Base-by-base conservation (phyloP, 2,888 invertebrate species). In the Drosophila suboccidentalis region DNA sequence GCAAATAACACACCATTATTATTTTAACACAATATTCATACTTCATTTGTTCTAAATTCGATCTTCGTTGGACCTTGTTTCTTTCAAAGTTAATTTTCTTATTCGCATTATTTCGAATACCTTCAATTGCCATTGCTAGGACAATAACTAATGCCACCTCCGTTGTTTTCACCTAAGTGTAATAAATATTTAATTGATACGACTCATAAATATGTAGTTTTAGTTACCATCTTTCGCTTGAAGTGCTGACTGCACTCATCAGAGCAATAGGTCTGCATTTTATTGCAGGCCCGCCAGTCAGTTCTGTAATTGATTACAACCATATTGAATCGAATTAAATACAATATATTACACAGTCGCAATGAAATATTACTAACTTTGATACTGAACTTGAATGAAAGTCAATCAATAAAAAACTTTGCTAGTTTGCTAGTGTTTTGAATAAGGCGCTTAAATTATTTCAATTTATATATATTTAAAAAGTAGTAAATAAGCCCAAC, bases 1-100 rank as follows among this genome's bases (percentile, higher is more conserved):
- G 5, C 10, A 36, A 9, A 29, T 36, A 19, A 5, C 75, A 75
- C 1, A 76, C 39, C 46, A 38, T 26, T 4, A 67, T 10, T 2
- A 67, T 61, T 57, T 75, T 75, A n/a, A 76, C 36, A 17, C 75
- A 75, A 26, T 51, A 44, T 47, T 75, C 76, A 36, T 46, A 46
- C 6, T 19, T 34, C 10, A 34, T 44, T 34, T 13, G 5, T 34
- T 38, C 9, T 1, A n/a, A n/a, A 3, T 19, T 2, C 0, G 22
- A 15, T 34, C 4, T 36, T 8, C 1, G 15, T 3, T 15, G 19
- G 5, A 1, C 1, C 3, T 34, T 4, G 1, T 15, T n/a, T 6
- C 4, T 44, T 17, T 22, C 9, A 32, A 10, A 13, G 10, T 38
- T 13, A 8, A 54, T 19, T 6, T 44, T 43, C 6, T n/a, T 34